phyloP scores from a whole-genome alignment of 2,113 vertebrate genomes.

The Scalopus aquaticus region DNA sequence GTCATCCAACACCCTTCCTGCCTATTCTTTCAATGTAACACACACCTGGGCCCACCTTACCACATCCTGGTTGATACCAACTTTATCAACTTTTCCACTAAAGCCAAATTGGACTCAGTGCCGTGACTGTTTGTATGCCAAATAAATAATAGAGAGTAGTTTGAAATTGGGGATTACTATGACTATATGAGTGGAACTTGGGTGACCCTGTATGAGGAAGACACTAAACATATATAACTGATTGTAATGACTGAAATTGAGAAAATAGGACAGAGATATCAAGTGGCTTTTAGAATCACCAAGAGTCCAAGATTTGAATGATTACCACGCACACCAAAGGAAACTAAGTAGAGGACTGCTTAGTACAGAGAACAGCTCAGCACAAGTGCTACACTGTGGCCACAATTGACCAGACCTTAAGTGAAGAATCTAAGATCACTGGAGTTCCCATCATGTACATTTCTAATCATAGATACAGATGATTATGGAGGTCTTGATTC shows the following conservation, averaged over 20 bases:
- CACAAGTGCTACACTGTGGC: not conserved
- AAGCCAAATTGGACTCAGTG: not conserved
- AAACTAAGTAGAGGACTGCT: not conserved
- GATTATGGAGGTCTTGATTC: not conserved
- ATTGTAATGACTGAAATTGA: not conserved
- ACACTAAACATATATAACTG: no score
- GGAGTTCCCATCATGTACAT: not conserved
- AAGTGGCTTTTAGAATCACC: not conserved
- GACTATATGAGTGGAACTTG: no score
- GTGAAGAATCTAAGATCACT: not conserved
- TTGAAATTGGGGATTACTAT: no score
- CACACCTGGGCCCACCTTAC: no score
- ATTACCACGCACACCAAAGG: not conserved
- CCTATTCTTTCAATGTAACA: no score
- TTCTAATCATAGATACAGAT: not conserved
- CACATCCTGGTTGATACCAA: no score
- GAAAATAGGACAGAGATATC: constrained; percentile 1
- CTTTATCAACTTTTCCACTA: no score
- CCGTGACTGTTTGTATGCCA: not conserved
- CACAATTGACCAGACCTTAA: not conserved
- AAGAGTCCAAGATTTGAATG: not conserved
- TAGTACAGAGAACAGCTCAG: not conserved
- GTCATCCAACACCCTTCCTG: no score
- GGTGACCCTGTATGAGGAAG: no score
- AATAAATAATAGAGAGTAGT: not conserved